Evolutionary conservation across 2,888 invertebrate species (phyloP).

Genomic region (Polydrusus tereticollis): DNA sequence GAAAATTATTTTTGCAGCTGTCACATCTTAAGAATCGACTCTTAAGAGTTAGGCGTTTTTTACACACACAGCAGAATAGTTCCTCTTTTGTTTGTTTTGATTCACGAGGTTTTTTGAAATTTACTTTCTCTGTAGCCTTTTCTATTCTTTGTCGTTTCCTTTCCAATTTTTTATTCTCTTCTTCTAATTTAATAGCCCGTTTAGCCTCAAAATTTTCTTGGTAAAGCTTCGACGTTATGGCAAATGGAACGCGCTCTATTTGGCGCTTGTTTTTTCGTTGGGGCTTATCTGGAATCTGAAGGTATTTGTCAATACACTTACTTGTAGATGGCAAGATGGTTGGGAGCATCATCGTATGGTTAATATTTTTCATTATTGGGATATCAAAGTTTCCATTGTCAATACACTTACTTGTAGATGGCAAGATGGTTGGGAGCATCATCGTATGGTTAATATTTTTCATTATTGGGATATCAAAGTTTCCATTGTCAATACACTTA

Average conservation of each 20-base stretch:
- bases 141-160: constrained; percentile 22
- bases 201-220: constrained; percentile 34
- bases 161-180: constrained; percentile 25
- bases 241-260: constrained; percentile 21
- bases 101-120: neutral
- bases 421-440: too few relatives aligned
- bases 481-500: too few relatives aligned
- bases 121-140: neutral
- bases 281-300: constrained; percentile 27
- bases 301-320: constrained; percentile 21
- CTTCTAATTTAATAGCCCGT: constrained; percentile 14
- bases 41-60: constrained; percentile 3
- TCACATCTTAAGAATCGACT: constrained; percentile 14
- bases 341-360: neutral
- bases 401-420: too few relatives aligned
- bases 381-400: too few relatives aligned
- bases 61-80: neutral
- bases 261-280: constrained; percentile 32
- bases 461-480: too few relatives aligned
- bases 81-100: neutral
- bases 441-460: too few relatives aligned
- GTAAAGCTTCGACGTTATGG: constrained; percentile 4
- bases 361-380: constrained; percentile 1
- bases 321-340: constrained; percentile 14
- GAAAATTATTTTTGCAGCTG: constrained; percentile 12